These are phyloP conservation scores for Lophura swinhoii DNA, from an alignment of 2,797 vertebrate species.

Conservation along the genomic window DNA sequence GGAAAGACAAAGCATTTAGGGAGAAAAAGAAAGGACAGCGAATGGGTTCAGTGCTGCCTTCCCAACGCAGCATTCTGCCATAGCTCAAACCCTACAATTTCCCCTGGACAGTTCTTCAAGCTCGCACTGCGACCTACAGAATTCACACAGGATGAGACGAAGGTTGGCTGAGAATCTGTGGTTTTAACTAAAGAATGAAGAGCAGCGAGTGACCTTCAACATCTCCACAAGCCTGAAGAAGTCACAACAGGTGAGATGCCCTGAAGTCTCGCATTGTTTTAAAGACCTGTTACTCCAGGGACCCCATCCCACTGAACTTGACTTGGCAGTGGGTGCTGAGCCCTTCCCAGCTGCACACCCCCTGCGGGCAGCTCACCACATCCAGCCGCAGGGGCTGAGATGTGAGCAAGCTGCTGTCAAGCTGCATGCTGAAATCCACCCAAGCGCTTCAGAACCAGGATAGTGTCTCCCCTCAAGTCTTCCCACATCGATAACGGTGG, in stretches of 20 bases:
- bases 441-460: not conserved
- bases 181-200: not conserved
- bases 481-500: not conserved
- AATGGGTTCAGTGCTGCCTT: not conserved
- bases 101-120: not conserved
- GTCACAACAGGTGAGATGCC: not conserved
- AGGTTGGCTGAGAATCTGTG: not conserved
- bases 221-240: not conserved
- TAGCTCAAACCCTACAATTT: not conserved
- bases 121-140: not conserved
- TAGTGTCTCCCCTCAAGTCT: not conserved
- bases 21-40: not conserved
- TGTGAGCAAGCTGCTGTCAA: not conserved
- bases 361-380: not conserved
- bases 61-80: not conserved
- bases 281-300: not conserved
- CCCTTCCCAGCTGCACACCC: not conserved
- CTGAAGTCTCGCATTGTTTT: not conserved
- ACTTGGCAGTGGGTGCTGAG: not conserved
- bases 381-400: not conserved
- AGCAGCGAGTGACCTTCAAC: not conserved
- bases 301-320: not conserved
- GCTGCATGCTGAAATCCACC: not conserved
- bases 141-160: not conserved
- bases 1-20: rapidly evolving